Conservation (phyloP, 1,140 invertebrate genomes). For the Trachymyrmex cornetzi region DNA sequence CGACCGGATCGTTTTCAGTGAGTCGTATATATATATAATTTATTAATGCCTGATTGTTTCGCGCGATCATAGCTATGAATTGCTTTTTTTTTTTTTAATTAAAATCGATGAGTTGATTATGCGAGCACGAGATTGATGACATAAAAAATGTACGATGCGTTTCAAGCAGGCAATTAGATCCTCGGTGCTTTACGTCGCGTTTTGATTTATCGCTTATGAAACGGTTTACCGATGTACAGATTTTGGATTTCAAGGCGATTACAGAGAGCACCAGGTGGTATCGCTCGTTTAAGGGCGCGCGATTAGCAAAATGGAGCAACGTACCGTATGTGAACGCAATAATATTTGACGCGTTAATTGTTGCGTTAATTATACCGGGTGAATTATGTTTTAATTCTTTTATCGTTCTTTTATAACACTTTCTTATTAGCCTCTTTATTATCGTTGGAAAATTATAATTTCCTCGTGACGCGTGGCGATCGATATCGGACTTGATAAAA, state of each 20-base stretch:
- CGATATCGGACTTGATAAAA: not conserved
- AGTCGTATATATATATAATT: constrained; percentile 15
- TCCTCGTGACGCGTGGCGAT: not conserved
- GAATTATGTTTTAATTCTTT: constrained; percentile 13
- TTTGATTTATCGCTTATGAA: constrained; percentile 41
- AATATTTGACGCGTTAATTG: constrained; percentile 39
- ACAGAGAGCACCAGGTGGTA: constrained; percentile 42
- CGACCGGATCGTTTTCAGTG: constrained; percentile 17
- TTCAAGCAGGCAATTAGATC: not conserved
- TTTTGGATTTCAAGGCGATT: constrained; percentile 51
- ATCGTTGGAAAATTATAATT: not conserved
- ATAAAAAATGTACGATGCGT: not conserved
- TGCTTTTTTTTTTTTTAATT: not conserved
- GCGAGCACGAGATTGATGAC: too few species aligned
- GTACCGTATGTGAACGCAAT: constrained; percentile 49
- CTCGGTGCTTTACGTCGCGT: not conserved
- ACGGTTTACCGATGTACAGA: constrained; percentile 4
- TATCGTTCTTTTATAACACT: not conserved
- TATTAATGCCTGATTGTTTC: not conserved
- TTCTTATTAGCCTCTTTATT: not conserved
- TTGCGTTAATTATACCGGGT: constrained; percentile 4
- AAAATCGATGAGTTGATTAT: not conserved
- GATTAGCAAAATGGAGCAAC: constrained; percentile 57
- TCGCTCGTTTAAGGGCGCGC: constrained; percentile 41
- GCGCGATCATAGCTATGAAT: not conserved